Evolutionary conservation across 2,888 invertebrate genomes (phyloP), one percentile per base, ranked within the genome.

Genomic region (Aphodius granarius): DNA sequence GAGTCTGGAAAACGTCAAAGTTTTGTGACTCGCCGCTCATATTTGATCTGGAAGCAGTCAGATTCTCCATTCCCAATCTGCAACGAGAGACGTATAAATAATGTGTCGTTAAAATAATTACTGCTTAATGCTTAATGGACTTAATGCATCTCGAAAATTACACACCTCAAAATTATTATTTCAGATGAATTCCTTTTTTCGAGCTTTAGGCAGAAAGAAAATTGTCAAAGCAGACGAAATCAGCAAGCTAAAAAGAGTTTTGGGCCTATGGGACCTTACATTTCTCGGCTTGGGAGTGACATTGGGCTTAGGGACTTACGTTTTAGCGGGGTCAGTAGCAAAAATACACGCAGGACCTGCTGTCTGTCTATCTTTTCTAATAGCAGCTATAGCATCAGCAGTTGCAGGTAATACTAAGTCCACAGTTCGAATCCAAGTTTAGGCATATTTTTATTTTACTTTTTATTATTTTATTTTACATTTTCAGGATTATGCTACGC

Each of bases 301-400:
- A 0, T 91, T 98, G 15, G 98, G 98, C 0, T 90, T 98, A 22
- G 98, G 98, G 0, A 97, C 98, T n/a, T 98, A 98, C 86, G 97
- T 98, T 68, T 88, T 98, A 78, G 97, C 96, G 5, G 97, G 97
- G 0, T 91, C 94, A 9, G 97, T 97, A 2, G 97, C 97, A 13
- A 94, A 92, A 84, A 91, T 92, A 63, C 92, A 93, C 1, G 95
- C 97, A 0, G 98, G 98, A 0, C 98, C 98, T 0, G 96, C 96
- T 0, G 96, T 97, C 1, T 94, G 95, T 4, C 83, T 98, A 16
- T 97, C 97, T 63, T 98, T 98, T 85, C 88, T 97, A 19, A 92
- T 97, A 0, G 98, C 98, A 0, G 98, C 97, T 3, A 86, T 98
- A 43, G 97, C 97, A 0, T 97, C 97, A 0, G 94, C 96, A 2